A percentile compares a stretch with the other conserved stretches of the same genome.
Evolutionary conservation across 2,113 vertebrate genomes (phyloP).

Genomic region (Pachyramphus minor): DNA sequence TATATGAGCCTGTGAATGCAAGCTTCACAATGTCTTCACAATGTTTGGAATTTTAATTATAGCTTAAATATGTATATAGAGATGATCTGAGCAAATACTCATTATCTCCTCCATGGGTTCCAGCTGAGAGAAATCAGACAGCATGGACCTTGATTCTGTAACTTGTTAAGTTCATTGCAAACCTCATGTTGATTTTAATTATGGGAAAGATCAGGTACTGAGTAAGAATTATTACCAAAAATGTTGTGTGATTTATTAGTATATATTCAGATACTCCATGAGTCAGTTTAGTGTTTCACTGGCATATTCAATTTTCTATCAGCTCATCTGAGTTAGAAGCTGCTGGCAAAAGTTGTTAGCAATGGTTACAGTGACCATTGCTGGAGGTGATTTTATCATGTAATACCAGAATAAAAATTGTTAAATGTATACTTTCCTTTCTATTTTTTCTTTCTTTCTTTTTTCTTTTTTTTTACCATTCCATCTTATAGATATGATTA

Average conservation of each 20-base stretch:
- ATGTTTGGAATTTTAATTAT: background rate
- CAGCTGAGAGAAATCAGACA: background rate
- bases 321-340: background rate
- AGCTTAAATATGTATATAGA: background rate
- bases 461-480: background rate
- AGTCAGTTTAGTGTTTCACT: background rate
- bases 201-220: background rate
- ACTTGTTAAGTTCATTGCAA: background rate
- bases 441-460: background rate
- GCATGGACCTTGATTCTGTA: background rate
- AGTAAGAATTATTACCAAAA: background rate
- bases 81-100: background rate
- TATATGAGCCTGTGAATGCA: background rate
- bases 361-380: background rate
- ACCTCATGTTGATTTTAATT: constrained; percentile 15
- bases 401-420: background rate
- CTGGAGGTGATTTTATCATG: background rate
- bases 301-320: background rate
- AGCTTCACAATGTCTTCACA: background rate
- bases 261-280: background rate
- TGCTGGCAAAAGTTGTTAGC: background rate
- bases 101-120: background rate
- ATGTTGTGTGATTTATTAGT: background rate
- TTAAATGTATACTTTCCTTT: background rate
- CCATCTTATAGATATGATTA: background rate